Conservation (phyloP, 2,113 vertebrate genomes). For the Rafetus swinhoei region DNA sequence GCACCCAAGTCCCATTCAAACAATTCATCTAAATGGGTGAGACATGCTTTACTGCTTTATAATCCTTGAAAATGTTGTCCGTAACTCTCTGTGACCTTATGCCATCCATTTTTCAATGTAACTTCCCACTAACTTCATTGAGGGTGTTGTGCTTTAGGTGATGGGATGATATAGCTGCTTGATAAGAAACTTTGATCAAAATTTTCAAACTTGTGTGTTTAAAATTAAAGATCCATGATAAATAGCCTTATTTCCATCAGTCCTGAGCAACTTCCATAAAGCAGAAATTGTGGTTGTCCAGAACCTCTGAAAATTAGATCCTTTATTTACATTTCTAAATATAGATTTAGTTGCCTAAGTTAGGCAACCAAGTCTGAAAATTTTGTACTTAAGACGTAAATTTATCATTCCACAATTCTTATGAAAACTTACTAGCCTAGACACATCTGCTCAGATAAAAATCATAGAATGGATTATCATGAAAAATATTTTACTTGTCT, state of each 20-base stretch:
- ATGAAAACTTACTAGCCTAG: background rate
- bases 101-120: background rate
- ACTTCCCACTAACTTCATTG: background rate
- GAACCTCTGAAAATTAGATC: background rate
- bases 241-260: background rate
- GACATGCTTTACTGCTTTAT: background rate
- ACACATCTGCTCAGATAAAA: background rate
- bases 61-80: background rate
- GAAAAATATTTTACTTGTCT: background rate
- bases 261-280: fast-evolving
- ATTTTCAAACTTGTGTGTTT: background rate
- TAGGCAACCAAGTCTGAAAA: background rate
- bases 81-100: background rate
- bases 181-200: fast-evolving
- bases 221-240: background rate
- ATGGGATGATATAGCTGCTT: background rate
- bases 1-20: background rate
- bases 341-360: fast-evolving
- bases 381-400: background rate
- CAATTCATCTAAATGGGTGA: background rate
- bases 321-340: fast-evolving
- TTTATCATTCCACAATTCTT: background rate
- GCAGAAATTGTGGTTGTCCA: background rate
- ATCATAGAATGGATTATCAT: background rate
- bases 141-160: background rate